phyloP scores from a whole-genome alignment of 2,888 invertebrate species.

The Julus scanicus region DNA sequence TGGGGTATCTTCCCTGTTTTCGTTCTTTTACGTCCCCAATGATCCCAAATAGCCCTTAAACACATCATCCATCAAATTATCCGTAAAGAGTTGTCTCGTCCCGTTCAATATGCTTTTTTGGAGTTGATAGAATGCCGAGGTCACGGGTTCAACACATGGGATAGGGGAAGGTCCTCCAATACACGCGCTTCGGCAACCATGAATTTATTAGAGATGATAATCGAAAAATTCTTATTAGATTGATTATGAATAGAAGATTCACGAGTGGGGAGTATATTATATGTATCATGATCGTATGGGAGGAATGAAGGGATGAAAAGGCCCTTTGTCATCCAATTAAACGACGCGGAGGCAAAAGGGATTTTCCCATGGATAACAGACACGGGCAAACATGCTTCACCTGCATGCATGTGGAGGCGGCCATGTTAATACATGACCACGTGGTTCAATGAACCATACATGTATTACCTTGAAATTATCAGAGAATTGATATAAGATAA shows the following conservation, averaged over 20 bases:
- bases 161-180: slow-evolving; percentile 25
- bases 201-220: slow-evolving; percentile 39
- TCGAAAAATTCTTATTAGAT: slow-evolving; percentile 37
- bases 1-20: background rate
- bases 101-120: slow-evolving; percentile 25
- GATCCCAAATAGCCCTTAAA: slow-evolving; percentile 5
- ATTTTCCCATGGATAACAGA: slow-evolving; percentile 35
- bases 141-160: background rate
- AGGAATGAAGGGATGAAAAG: background rate
- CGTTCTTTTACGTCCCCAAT: background rate
- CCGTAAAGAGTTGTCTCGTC: slow-evolving; percentile 39
- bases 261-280: background rate
- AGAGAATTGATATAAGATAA: too few species aligned
- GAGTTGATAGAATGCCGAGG: background rate
- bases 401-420: background rate
- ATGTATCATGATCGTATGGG: background rate
- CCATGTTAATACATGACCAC: background rate
- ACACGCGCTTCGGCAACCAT: slow-evolving; percentile 11
- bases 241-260: background rate
- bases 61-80: slow-evolving; percentile 42
- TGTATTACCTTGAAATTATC: too few species aligned
- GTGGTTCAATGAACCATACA: too few species aligned
- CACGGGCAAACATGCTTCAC: background rate
- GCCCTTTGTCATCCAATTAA: slow-evolving; percentile 13
- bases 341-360: background rate